Base-by-base conservation (phyloP, 2,113 vertebrate genomes). In the Vidua chalybeata region DNA sequence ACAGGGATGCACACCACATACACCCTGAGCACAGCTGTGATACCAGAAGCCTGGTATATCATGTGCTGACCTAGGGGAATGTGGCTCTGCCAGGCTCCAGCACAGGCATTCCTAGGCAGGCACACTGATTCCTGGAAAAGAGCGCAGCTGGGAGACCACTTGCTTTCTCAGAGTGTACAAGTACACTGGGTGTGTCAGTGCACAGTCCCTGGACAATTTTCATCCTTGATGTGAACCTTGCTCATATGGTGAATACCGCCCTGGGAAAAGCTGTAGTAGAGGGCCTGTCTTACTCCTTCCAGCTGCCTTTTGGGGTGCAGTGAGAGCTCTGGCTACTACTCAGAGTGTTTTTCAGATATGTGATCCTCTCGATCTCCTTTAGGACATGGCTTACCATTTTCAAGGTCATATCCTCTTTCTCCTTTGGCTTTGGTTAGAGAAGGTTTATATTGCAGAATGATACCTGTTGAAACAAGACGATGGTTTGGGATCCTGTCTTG, bases 141-240 rank as follows among this genome's bases (percentile, higher is more conserved):
- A 62, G 28, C 2, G 3, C 0, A 3, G 17, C 35, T 22, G 15
- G 28, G 9, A n/a, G n/a, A 22, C 6, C 1, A 0, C 17, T n/a
- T 28, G 4, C 19, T 59, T 64, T 37, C 58, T 72, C 9, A 6
- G 0, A 39, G 4, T 1, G 0, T 8, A 15, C 4, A 13, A 14
- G 26, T 30, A 7, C 19, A 7, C 54, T 1, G 4, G 4, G 2
- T n/a, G 16, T 45, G 46, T 16, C 39, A 21, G 1, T 12, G 22
- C 39, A 33, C 18, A 71, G 43, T 24, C n/a, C 21, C 13, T 0
- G 30, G 23, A 10, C 15, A 9, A 0, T 37, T 45, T 24, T 46
- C 6, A 17, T 11, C n/a, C 24, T 30, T 51, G 51, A 45, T 1
- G 0, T 43, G 23, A 78, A 26, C 18, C 10, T 16, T n/a, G 28